phyloP scores from a whole-genome alignment of 37 sponge, comb jelly and placozoan genomes.

The Spongilla lacustris region DNA sequence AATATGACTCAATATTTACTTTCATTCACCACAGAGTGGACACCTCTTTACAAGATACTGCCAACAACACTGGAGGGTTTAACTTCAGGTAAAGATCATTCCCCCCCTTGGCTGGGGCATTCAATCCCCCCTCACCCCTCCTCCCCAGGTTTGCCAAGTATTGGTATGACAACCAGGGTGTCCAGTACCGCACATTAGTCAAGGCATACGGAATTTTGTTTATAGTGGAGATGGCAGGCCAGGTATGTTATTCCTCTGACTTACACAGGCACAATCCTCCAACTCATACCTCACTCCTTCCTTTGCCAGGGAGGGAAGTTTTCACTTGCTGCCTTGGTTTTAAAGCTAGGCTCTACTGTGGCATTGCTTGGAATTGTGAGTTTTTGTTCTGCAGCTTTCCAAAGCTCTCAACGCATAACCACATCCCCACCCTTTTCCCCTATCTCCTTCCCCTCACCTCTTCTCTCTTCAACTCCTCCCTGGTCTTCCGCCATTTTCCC shows the following conservation, averaged over 20 bases:
- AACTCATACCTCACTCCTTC: neutral
- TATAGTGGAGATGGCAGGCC: conserved; percentile 44
- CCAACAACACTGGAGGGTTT: neutral
- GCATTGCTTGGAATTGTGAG: conserved; percentile 76
- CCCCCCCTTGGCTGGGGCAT: too few species aligned
- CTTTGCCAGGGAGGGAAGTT: conserved; percentile 65
- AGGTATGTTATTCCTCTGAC: conserved; percentile 5
- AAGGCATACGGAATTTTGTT: conserved; percentile 78
- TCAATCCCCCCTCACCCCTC: too few species aligned
- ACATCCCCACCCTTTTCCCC: too few species aligned
- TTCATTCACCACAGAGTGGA: too few species aligned
- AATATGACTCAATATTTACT: too few species aligned
- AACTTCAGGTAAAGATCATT: neutral
- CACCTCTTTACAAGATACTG: too few species aligned
- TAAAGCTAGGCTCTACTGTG: conserved; percentile 68
- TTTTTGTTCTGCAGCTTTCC: neutral
- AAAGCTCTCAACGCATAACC: too few species aligned
- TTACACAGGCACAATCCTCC: neutral
- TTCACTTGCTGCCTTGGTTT: conserved; percentile 31
- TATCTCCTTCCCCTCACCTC: neutral
- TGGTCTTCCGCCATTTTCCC: too few species aligned
- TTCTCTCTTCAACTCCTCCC: neutral
- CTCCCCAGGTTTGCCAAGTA: conserved; percentile 10
- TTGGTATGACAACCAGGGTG: conserved; percentile 12
- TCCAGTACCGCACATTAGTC: conserved; percentile 32